Percentiles rank a stretch among this genome's conserved stretches.
Conservation (phyloP, 2,113 vertebrate species). For the Mandrillus leucophaeus region DNA sequence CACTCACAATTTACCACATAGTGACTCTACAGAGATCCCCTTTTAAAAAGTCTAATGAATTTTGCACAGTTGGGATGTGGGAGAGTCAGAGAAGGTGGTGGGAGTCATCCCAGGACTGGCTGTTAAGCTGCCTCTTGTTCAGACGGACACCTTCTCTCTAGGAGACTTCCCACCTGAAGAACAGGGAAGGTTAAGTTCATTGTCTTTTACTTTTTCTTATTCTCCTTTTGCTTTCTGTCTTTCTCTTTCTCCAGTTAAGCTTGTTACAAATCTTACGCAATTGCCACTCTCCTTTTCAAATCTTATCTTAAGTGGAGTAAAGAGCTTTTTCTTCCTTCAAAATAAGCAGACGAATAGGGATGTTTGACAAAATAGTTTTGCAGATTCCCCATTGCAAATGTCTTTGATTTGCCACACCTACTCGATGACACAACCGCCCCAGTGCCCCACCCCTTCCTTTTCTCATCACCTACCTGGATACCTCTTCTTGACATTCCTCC, state of each 20-base stretch:
- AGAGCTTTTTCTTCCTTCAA: not conserved
- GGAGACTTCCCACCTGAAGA: not conserved
- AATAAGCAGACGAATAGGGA: not conserved
- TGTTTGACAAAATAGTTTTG: not conserved
- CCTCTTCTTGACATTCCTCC: not conserved
- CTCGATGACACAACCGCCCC: not conserved
- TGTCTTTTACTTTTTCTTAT: not conserved
- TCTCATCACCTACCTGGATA: not conserved
- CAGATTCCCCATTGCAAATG: not conserved
- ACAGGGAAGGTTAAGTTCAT: not conserved
- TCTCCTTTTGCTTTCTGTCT: not conserved
- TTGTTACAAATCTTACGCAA: not conserved
- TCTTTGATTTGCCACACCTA: not conserved
- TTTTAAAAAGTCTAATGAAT: not conserved
- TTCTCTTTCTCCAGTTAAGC: not conserved
- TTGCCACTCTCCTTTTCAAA: slow-evolving; percentile 49
- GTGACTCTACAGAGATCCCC: not conserved
- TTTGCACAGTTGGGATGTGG: not conserved
- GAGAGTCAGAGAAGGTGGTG: not conserved
- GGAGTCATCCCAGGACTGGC: not conserved
- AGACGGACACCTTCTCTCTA: not conserved
- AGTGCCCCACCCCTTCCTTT: too few species aligned
- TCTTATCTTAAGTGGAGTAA: not conserved
- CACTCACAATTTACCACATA: not conserved
- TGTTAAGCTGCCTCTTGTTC: not conserved